Evolutionary conservation across 1,140 invertebrate species (phyloP), one percentile per base, ranked within the genome.

Genomic region (Periplaneta americana): DNA sequence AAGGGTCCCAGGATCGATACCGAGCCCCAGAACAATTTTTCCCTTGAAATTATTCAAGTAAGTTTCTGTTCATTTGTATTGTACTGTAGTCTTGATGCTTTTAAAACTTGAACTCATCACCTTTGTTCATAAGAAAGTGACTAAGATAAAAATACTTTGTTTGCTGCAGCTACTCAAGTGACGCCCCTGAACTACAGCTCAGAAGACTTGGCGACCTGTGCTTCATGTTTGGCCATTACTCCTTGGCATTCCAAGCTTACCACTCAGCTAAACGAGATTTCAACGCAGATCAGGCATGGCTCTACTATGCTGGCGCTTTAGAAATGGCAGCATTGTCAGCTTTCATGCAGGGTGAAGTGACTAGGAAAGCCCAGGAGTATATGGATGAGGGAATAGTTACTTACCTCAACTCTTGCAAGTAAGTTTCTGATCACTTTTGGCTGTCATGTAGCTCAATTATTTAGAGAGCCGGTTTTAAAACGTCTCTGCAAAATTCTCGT

Each of bases 211-310:
- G 95, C 9, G 98, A 99, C 89, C 88, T 99, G 0, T 98, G 96
- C 87, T 99, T 99, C 86, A 94, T 99, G 91, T 98, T 99, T 87
- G 96, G 97, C 15, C 93, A 98, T 84, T 99, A 99, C 89, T 93
- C 94, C 83, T 89, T 96, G 79, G 97, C 98, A 1, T 98, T 98
- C 88, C 96, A 95, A 86, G 93, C 96, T 0, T 99, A 99, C 88
- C 97, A 99, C 87, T 93, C 95, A 28, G 96, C 97, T 17, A 99
- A 99, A 88, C 93, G 97, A 82, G 98, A 99, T 86, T 99, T 99
- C 88, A 95, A 95, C 85, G 95, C 94, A 28, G 98, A 99, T 88
- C 95, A 97, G 85, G 98, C 98, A 0, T 99, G 98, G 98, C 89
- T 99, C 18, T 97, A 98, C 87, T 98, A 96, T 89, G 98, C 98